Evolutionary conservation across 2,113 vertebrate genomes (phyloP), one percentile per base, ranked within the genome.

Genomic region (Struthidea cinerea): DNA sequence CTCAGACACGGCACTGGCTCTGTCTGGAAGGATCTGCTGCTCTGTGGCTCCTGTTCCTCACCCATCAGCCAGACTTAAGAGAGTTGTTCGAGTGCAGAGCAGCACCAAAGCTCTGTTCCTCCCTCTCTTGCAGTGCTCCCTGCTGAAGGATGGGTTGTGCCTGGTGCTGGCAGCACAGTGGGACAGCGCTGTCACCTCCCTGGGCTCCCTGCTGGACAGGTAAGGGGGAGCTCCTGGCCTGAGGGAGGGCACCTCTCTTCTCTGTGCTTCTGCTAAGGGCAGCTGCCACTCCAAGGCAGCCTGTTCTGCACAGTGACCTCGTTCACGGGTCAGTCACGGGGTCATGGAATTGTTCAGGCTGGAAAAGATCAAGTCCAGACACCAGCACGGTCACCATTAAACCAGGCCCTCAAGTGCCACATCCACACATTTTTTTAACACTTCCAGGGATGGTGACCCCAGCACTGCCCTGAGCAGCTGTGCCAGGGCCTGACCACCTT

Each of bases 81-180:
- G 73, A 9, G 75, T 53, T 11, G 28, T 27, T 39, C 41, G 42
- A 52, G 63, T 37, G 52, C 75, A 75, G 30, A 84, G 68, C 77
- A 69, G 30, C 47, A 42, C 24, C 81, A 61, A 16, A 37, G 75
- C 73, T 87, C 37, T 49, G 47, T 52, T 89, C 59, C 76, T 74
- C 17, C 39, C 57, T 96, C 37, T 73, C 84, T 92, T 82, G 41
- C 70, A 98, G 97, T 73, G 90, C n/a, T 89, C 89, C 49, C 57
- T 88, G 76, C 28, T 98, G 30, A 42, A 47, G 35, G 76, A 84
- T 2, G 94, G 95, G 12, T 37, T 97, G 41, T 98, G 96, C 41
- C 96, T 98, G 90, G 94, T 98, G 55, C 18, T 98, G 26, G 98
- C 97, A 61, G 96, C 93, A 11, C 96, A 98, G 91, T 47, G 90